phyloP scores from a whole-genome alignment of 2,888 invertebrate genomes.

The Meandrusa payeni region DNA sequence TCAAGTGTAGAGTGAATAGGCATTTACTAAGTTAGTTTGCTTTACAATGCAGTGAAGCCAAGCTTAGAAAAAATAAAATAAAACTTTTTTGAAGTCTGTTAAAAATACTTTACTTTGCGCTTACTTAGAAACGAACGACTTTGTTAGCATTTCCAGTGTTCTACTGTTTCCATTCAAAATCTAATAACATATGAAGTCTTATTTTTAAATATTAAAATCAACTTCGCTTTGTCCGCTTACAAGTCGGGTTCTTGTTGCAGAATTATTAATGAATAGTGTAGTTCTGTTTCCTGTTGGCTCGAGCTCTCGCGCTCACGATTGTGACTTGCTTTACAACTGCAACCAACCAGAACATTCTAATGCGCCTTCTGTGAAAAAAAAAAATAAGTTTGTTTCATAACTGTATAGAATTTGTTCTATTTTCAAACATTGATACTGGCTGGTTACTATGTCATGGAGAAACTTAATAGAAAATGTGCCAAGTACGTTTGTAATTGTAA shows the following conservation, averaged over 20 bases:
- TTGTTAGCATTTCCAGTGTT: not conserved
- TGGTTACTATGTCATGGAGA: too few species aligned
- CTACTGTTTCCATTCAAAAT: not conserved
- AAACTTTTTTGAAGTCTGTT: too few species aligned
- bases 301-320: slow-evolving; percentile 5
- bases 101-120: too few species aligned
- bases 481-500: too few species aligned
- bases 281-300: slow-evolving; percentile 17
- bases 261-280: slow-evolving; percentile 19
- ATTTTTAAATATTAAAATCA: slow-evolving; percentile 17
- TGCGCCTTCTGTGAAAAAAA: slow-evolving; percentile 6
- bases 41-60: too few species aligned
- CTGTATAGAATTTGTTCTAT: slow-evolving; percentile 9
- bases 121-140: too few species aligned
- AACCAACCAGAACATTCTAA: slow-evolving; percentile 3
- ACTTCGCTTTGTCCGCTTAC: slow-evolving; percentile 18
- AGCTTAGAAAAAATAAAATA: too few species aligned
- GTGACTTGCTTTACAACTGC: slow-evolving; percentile 16
- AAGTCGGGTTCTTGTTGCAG: slow-evolving; percentile 9
- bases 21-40: too few species aligned
- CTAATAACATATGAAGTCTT: slow-evolving; percentile 7
- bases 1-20: too few species aligned
- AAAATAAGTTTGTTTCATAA: too few species aligned
- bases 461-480: too few species aligned
- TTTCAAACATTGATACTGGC: not conserved